Base-by-base conservation (phyloP, 2,797 vertebrate species). In the Darevskia mixta region DNA sequence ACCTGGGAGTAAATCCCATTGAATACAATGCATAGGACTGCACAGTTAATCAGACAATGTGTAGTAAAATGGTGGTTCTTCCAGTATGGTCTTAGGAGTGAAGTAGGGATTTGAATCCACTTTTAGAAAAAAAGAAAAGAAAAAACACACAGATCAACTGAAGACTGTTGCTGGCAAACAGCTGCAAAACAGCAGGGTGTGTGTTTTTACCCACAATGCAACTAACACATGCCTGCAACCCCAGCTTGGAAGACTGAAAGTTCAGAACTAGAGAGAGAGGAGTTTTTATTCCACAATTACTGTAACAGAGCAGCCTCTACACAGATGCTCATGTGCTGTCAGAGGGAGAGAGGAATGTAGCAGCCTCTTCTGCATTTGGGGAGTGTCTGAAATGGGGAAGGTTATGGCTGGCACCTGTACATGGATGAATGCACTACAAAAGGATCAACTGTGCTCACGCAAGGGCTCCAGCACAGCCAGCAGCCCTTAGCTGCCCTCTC, bases 361-460 rank as follows among this genome's bases (percentile, higher is more conserved):
- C 66, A 58, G 79, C 32, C 73, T 27, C n/a, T 27, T 71, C 15
- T 29, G 20, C 45, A 7, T 79, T 71, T 80, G 66, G 58, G 23
- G 29, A 80, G 76, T 38, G 66, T 66, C 25, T 72, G 77, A 35
- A 41, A 45, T 5, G 61, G 69, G 73, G 72, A 41, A 87, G 86
- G 58, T 25, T 15, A 58, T 3, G 25, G 20, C 32, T 77, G 58
- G 41, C 73, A 83, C 58, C 61, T 88, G 61, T 78, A 55, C 43
- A 23, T 78, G 71, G 78, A 76, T 49, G n/a, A 45, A 75, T 66
- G 71, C 67, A 9, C 61, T 9, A 75, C 58, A 58, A 86, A 58
- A n/a, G 71, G 88, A 75, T 85, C 78, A 86, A 82, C 71, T 82
- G 71, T 81, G 58, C 61, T 49, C 49, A 49, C 15, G 8, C 41